phyloP scores from a whole-genome alignment of 2,113 vertebrate species.

The Nannobrachium achirus region DNA sequence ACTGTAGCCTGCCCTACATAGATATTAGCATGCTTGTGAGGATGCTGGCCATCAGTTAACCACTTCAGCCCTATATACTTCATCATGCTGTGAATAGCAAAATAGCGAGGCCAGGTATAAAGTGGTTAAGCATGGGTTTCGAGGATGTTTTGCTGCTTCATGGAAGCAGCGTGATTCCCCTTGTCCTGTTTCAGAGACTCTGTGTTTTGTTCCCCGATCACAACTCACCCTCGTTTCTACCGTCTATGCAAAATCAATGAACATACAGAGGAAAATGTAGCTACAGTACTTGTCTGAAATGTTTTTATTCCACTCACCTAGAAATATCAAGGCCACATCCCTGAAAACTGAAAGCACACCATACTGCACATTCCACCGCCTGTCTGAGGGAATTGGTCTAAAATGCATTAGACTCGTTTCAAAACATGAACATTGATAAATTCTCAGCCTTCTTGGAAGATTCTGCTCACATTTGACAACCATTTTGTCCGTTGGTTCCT shows the following conservation, averaged over 20 bases:
- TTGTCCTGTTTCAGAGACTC: slow-evolving; percentile 34
- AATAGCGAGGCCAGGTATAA: no score
- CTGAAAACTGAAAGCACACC: slow-evolving; percentile 13
- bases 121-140: no score
- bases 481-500: not conserved
- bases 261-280: slow-evolving; percentile 24
- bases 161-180: slow-evolving; percentile 14
- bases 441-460: not conserved
- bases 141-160: slow-evolving; percentile 41
- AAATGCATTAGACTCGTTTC: not conserved
- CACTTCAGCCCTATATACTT: no score
- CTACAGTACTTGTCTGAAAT: slow-evolving; percentile 24
- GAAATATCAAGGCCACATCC: not conserved
- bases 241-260: slow-evolving; percentile 61
- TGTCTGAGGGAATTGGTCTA: slow-evolving; percentile 29
- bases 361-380: slow-evolving; percentile 4
- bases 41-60: no score
- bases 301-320: slow-evolving; percentile 10
- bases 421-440: not conserved
- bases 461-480: not conserved
- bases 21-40: no score
- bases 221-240: slow-evolving; percentile 36
- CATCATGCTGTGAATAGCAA: no score
- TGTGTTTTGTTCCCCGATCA: slow-evolving; percentile 39
- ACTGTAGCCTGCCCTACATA: no score